Evolutionary conservation across 2,113 vertebrate genomes (phyloP), one percentile per base, ranked within the genome.

Genomic region (Indri indri): DNA sequence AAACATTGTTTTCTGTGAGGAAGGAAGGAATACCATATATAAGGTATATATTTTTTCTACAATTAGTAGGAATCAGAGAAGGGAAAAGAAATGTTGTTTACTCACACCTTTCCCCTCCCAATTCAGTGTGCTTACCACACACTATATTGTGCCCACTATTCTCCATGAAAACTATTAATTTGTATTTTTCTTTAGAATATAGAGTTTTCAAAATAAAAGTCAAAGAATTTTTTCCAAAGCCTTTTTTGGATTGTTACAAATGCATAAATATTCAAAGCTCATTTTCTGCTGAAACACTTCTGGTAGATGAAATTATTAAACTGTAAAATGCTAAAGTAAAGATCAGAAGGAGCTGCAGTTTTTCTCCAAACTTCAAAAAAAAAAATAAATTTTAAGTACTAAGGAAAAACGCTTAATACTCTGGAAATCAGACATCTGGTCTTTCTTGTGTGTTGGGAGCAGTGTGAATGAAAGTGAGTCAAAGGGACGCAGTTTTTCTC

Each of bases 201-300:
- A 8, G 16, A n/a, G 2, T 40, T 96, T 96, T 97, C 73, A 93
- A 97, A 92, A 50, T 89, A 83, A 93, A 95, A 87, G 22, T 71
- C 14, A 3, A 77, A 77, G 18, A 50, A 18, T 59, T 88, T 68
- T 92, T 84, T 70, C 52, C 50, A 95, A 34, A 86, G 40, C 14
- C 54, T 85, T 83, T 89, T 63, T 57, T 86, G 70, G 80, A 73
- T 74, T 91, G 7, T 74, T 96, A 45, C 42, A 86, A 93, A 66
- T 88, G 52, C 37, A 25, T 93, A 93, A 91, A 93, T 91, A 96
- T 42, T 94, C 82, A 95, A 83, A 97, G 32, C 52, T 90, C 63
- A 76, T 92, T 97, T 97, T 96, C 57, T 66, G 77, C 73, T 63
- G 68, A 88, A 93, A 97, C 17, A 86, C 63, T 94, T 83, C 25